Evolutionary conservation across 1,140 invertebrate species (phyloP), one percentile per base, ranked within the genome.

Genomic region (Heliconius hewitsoni): DNA sequence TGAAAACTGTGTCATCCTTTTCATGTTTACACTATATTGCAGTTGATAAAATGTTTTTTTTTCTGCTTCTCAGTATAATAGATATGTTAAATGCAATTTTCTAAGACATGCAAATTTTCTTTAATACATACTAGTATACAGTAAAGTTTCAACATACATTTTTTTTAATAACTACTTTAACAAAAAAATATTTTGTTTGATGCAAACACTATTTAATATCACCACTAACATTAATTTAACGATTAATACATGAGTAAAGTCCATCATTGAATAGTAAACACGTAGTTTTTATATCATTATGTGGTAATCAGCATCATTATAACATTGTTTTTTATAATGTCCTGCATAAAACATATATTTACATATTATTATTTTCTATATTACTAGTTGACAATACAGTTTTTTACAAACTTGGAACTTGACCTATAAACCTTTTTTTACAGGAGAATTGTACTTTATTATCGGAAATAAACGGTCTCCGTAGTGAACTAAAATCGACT

Each of bases 371-470:
- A 4, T 37, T 34, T 37, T 71, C 3, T 37, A 23, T 27, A 70
- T 11, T 37, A 18, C 70, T 71, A 37, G 30, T 60, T 23, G 30
- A 19, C 23, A 8, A 13, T 71, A 71, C 13, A 34, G 0, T 30
- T 37, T 71, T 11, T 71, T 71, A 37, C 2, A 13, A 71, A 52
- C 50, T 52, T 52, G 18, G 16, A 52, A 11, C 34, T 71, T 71
- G 55, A 8, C n/a, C 3, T 52, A 52, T 19, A 57, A 9, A 8
- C 3, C 55, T n/a, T 66, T 27, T 30, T 66, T 83, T 84, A 19
- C 76, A 97, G 93, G 97, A 98, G 86, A 98, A 98, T 90, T 96
- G 97, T 27, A 93, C 95, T 3, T 94, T 98, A 13, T 94, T 98
- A 11, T 93, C 95, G 5, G 98, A 98, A 91, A 96, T 98, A 34